Conservation (phyloP, 2,888 invertebrate species). For the Xanthorhoe spadicearia region DNA sequence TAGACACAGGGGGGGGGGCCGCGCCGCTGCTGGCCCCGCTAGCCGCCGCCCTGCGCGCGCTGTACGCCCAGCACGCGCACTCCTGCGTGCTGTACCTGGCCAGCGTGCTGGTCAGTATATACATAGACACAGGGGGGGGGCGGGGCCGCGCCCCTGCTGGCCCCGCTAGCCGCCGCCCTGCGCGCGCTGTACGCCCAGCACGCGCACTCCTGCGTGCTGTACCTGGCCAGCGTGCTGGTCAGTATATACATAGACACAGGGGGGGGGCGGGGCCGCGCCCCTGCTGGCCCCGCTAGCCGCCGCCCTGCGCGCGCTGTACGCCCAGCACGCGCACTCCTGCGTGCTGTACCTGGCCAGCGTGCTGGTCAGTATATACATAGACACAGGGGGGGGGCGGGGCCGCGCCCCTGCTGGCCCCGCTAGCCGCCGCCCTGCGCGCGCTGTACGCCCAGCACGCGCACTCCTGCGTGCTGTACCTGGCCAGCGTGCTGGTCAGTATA, state of each 20-base stretch:
- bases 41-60: conserved; percentile 84
- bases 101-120: conserved; percentile 89
- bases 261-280: too few relatives aligned
- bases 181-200: conserved; percentile 88
- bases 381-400: too few relatives aligned
- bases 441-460: conserved; percentile 88
- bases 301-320: conserved; percentile 87
- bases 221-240: conserved; percentile 93
- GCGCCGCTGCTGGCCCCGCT: too few relatives aligned
- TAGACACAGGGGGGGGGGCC: too few relatives aligned
- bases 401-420: too few relatives aligned
- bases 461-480: conserved; percentile 90
- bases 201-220: conserved; percentile 90
- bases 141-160: too few relatives aligned
- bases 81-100: conserved; percentile 92
- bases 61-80: conserved; percentile 88
- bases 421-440: conserved; percentile 83
- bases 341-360: conserved; percentile 92
- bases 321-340: conserved; percentile 89
- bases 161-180: conserved; percentile 61
- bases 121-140: too few relatives aligned
- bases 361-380: conserved; percentile 87
- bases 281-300: too few relatives aligned
- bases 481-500: conserved; percentile 90
- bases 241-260: too few relatives aligned